These are phyloP conservation scores for Gymnothorax javanicus DNA, from an alignment of 2,797 vertebrate genomes.

Conservation along the genomic window DNA sequence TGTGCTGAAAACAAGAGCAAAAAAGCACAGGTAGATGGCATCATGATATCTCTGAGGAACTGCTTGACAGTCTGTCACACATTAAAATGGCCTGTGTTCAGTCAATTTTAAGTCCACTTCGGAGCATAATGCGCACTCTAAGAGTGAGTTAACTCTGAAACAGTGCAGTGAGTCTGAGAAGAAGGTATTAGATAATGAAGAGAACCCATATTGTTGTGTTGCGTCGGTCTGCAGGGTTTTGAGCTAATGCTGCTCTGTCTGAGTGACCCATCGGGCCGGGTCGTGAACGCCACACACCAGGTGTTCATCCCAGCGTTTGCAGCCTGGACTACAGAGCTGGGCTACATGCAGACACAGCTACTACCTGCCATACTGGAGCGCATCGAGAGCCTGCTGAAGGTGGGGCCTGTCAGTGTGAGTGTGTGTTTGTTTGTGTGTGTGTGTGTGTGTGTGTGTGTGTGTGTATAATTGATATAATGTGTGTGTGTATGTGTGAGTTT, in stretches of 20 bases:
- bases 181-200: not conserved
- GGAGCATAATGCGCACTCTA: no score
- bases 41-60: not conserved
- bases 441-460: not conserved
- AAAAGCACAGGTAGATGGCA: not conserved
- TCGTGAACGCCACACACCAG: constrained; percentile 93
- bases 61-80: not conserved
- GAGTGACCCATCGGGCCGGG: constrained; percentile 95
- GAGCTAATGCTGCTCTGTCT: constrained; percentile 92
- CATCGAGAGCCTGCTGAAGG: constrained; percentile 93
- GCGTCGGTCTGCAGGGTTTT: constrained; percentile 79
- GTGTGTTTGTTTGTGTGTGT: not conserved
- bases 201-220: not conserved
- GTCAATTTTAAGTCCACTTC: not conserved
- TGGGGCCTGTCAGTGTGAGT: constrained; percentile 48
- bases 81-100: not conserved
- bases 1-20: not conserved
- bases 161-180: not conserved
- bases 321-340: constrained; percentile 95
- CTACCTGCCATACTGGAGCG: constrained; percentile 90
- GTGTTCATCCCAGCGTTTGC: constrained; percentile 98
- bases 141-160: no score
- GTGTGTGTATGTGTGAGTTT: not conserved
- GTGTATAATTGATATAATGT: not conserved
- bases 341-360: constrained; percentile 87